Evolutionary conservation across 2,888 invertebrate species (phyloP).

Genomic region (Ceriagrion tenellum): DNA sequence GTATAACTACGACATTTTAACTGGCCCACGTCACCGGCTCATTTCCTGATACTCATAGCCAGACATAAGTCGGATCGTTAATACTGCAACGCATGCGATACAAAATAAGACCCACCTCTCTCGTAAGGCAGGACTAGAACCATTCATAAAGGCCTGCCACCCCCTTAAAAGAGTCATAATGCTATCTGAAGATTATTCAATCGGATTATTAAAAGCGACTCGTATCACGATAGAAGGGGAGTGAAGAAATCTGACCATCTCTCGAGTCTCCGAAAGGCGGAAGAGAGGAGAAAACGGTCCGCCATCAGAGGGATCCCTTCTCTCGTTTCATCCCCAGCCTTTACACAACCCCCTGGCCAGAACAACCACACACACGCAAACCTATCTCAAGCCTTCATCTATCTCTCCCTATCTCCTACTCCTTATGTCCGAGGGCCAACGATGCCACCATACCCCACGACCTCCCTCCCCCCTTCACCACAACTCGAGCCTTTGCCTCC

Average conservation of each 20-base stretch:
- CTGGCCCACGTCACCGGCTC: not conserved
- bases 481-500: constrained; percentile 72
- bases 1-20: not conserved
- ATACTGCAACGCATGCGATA: not conserved
- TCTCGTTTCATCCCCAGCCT: constrained; percentile 5
- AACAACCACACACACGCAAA: not conserved
- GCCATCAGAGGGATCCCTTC: not conserved
- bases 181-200: not conserved
- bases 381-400: constrained; percentile 25
- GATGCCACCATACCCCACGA: not conserved
- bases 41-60: not conserved
- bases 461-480: not conserved
- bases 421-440: constrained; percentile 57
- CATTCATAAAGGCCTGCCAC: not conserved
- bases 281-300: not conserved
- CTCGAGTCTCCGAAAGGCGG: not conserved
- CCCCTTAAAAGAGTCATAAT: not conserved
- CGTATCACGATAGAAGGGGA: not conserved
- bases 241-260: not conserved
- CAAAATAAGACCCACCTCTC: not conserved
- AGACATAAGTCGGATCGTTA: not conserved
- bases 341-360: not conserved
- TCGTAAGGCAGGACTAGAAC: not conserved
- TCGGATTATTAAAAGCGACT: not conserved
- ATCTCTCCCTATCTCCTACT: constrained; percentile 23